Percentiles rank a stretch among this genome's conserved stretches.
These are phyloP conservation scores for Corbicula japonica DNA, from an alignment of 2,888 invertebrate genomes.

Conservation along the genomic window DNA sequence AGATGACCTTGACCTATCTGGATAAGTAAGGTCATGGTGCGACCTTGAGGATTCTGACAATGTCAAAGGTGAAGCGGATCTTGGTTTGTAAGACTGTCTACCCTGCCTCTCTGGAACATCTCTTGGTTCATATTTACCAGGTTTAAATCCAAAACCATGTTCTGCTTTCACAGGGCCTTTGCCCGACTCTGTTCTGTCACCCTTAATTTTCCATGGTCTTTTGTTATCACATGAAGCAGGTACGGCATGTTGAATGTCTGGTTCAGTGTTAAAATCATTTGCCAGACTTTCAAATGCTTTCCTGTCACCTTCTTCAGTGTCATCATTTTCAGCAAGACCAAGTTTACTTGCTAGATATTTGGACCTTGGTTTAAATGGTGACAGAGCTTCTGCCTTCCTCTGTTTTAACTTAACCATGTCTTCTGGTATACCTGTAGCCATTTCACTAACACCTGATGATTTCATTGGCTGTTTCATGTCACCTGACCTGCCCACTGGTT, in stretches of 20 bases:
- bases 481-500: conserved; percentile 13
- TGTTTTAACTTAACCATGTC: conserved; percentile 40
- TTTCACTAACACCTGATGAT: neutral
- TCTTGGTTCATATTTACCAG: conserved; percentile 12
- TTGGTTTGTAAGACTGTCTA: conserved; percentile 46
- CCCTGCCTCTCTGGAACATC: conserved; percentile 10
- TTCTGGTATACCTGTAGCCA: conserved; percentile 21
- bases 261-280: conserved; percentile 34
- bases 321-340: conserved; percentile 4
- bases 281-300: conserved; percentile 29
- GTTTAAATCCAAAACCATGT: conserved; percentile 33
- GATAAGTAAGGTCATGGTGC: conserved; percentile 34
- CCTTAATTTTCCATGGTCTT: conserved; percentile 33
- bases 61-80: conserved; percentile 60
- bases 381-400: conserved; percentile 61
- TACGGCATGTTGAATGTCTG: neutral
- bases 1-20: conserved; percentile 45
- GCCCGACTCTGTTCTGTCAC: conserved; percentile 1
- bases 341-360: conserved; percentile 45
- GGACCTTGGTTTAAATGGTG: conserved; percentile 60
- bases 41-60: conserved; percentile 39
- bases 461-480: conserved; percentile 12
- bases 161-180: conserved; percentile 59
- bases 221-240: conserved; percentile 4
- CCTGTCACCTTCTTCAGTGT: conserved; percentile 19